Percentiles rank a stretch among this genome's conserved stretches.
Evolutionary conservation across 2,113 vertebrate genomes (phyloP).

Genomic region (Colossoma macropomum): DNA sequence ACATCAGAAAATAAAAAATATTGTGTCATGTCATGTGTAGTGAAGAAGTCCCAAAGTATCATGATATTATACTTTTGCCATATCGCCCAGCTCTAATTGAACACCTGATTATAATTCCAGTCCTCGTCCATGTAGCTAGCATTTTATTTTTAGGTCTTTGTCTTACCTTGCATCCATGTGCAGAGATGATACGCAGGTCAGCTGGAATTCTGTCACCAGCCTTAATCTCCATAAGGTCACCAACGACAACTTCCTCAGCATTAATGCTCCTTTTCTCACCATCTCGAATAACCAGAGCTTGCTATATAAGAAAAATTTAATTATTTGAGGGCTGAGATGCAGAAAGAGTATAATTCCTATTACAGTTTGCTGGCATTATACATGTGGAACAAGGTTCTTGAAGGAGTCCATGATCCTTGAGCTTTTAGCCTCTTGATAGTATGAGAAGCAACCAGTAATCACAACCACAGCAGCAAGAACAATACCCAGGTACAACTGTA

Average conservation of each 20-base stretch:
- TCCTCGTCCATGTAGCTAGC: not conserved
- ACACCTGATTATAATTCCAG: not conserved
- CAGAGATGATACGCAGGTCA: constrained; percentile 89
- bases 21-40: too few relatives aligned
- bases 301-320: constrained; percentile 71
- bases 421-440: constrained; percentile 97
- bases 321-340: not conserved
- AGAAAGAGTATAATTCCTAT: not conserved
- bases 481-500: constrained; percentile 90
- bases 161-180: constrained; percentile 91
- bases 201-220: constrained; percentile 94
- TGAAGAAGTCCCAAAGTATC: too few relatives aligned
- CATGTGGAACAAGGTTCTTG: constrained; percentile 97
- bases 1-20: too few relatives aligned
- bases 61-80: too few relatives aligned
- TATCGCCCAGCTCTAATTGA: too few relatives aligned
- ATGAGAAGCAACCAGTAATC: constrained; percentile 94
- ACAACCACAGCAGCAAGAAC: constrained; percentile 93
- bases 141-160: not conserved
- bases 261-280: constrained; percentile 92
- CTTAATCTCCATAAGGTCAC: constrained; percentile 94
- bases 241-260: constrained; percentile 88
- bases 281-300: constrained; percentile 93
- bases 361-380: constrained; percentile 57
- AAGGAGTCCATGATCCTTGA: constrained; percentile 99